Base-by-base conservation (phyloP, 92 coral and sea anemone species). In the Zoanthus gigantus region DNA sequence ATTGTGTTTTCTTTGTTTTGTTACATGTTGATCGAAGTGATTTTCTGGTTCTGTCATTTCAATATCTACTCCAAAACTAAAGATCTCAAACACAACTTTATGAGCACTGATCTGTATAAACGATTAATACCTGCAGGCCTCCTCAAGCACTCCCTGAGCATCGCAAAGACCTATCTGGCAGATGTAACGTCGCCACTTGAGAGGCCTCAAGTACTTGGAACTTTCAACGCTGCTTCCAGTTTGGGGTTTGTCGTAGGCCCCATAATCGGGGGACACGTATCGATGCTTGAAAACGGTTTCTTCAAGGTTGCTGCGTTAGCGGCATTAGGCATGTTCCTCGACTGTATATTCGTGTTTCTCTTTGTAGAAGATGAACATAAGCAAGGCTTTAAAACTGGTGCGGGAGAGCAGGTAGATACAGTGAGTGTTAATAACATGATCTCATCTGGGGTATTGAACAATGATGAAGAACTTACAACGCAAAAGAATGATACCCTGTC, bases 191-290 rank as follows among this genome's bases (percentile, higher is more conserved):
- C 95, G 18, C 90, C 94, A 15, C 87, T 91, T 4, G 95, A 97
- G 66, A 90, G 92, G 28, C 93, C 98, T 28, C 82, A 89, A 52
- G 95, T 95, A 42, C 89, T 97, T 74, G 99, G 99, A 48, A 95
- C 88, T 63, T 95, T 97, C 84, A 97, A 97, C 79, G 98, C 99
- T 15, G 68, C 93, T 56, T 92, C 98, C 56, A 97, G 97, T 61
- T 89, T 94, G 11, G 99, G 99, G 72, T 97, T 97, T 72, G 94
- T 95, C n/a, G 84, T 97, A 52, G 99, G 96, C 17, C 99, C 99
- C 13, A 57, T 97, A 76, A 95, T 97, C 76, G 99, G 98, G 9
- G 99, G 99, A 2, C 95, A 93, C 83, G 84, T 97, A 34, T 95
- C 98, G 4, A 95, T 97, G 98, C 92, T 89, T 12, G 95, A 94